These are phyloP conservation scores for Cryptus viduatorius DNA, from an alignment of 2,888 invertebrate genomes.

Conservation along the genomic window DNA sequence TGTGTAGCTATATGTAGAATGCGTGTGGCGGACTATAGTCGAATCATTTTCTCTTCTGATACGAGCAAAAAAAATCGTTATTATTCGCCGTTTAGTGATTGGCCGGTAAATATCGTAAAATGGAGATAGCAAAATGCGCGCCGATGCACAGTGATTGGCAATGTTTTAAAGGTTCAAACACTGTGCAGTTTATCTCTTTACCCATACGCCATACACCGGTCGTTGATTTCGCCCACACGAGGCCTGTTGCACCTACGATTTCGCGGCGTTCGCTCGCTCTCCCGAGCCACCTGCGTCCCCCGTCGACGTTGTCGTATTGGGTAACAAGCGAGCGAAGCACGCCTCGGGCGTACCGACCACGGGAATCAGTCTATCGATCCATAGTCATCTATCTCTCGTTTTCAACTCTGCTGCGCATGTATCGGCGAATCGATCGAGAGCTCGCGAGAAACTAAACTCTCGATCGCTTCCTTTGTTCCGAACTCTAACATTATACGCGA, in stretches of 20 bases:
- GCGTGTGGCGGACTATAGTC: background rate
- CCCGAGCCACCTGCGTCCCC: slow-evolving; percentile 25
- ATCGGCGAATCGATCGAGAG: background rate
- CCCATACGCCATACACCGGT: slow-evolving; percentile 6
- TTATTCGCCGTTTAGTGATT: background rate
- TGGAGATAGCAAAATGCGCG: background rate
- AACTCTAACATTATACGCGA: background rate
- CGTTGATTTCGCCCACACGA: slow-evolving; percentile 39
- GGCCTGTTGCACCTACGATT: slow-evolving; percentile 38
- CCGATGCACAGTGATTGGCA: background rate
- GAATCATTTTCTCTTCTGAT: background rate
- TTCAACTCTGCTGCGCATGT: background rate
- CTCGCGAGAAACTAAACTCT: slow-evolving; percentile 2
- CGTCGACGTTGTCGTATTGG: slow-evolving; percentile 27
- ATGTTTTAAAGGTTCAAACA: slow-evolving; percentile 14
- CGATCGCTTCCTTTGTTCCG: background rate
- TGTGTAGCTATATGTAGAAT: background rate
- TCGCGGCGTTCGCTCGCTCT: slow-evolving; percentile 18
- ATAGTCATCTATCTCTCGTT: background rate
- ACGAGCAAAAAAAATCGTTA: background rate
- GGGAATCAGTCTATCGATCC: slow-evolving; percentile 15
- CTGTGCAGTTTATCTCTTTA: background rate
- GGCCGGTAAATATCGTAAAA: background rate
- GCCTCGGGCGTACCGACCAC: slow-evolving; percentile 1
- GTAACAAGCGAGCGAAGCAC: slow-evolving; percentile 9